Evolutionary conservation across 2,888 invertebrate species (phyloP).

Genomic region (Amphimallon solstitiale): DNA sequence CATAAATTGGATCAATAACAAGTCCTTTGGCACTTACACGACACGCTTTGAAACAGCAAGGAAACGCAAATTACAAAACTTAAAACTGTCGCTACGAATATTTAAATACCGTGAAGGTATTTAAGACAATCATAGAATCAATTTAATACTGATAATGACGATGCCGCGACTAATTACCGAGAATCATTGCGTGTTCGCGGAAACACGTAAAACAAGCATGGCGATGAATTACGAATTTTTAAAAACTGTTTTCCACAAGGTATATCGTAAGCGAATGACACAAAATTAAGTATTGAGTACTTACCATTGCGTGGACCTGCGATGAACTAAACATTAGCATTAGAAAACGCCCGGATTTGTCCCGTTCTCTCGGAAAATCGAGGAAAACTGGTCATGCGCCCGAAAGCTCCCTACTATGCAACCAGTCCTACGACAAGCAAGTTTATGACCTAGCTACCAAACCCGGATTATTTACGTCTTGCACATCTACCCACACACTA

Average conservation of each 20-base stretch:
- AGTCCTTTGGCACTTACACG: constrained; percentile 20
- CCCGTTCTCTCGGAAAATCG: constrained; percentile 41
- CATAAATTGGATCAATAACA: constrained; percentile 34
- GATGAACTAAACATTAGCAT: constrained; percentile 22
- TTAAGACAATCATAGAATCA: too few species aligned
- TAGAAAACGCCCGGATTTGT: constrained; percentile 43
- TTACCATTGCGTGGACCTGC: constrained; percentile 27
- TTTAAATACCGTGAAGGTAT: neutral
- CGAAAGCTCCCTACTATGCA: constrained; percentile 35
- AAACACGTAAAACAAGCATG: too few species aligned
- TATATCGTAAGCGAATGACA: neutral
- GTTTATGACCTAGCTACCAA: constrained; percentile 25
- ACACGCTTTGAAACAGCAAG: neutral
- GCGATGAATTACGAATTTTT: neutral
- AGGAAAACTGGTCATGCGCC: constrained; percentile 44
- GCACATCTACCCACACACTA: neutral
- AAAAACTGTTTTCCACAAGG: neutral
- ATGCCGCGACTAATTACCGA: too few species aligned
- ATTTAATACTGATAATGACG: too few species aligned
- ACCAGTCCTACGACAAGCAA: constrained; percentile 34
- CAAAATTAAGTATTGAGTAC: constrained; percentile 14
- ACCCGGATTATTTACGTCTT: constrained; percentile 12
- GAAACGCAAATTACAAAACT: neutral
- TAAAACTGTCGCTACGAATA: neutral
- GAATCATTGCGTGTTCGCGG: too few species aligned